Conservation (phyloP, 2,888 invertebrate genomes). For the Dioctria linearis region DNA sequence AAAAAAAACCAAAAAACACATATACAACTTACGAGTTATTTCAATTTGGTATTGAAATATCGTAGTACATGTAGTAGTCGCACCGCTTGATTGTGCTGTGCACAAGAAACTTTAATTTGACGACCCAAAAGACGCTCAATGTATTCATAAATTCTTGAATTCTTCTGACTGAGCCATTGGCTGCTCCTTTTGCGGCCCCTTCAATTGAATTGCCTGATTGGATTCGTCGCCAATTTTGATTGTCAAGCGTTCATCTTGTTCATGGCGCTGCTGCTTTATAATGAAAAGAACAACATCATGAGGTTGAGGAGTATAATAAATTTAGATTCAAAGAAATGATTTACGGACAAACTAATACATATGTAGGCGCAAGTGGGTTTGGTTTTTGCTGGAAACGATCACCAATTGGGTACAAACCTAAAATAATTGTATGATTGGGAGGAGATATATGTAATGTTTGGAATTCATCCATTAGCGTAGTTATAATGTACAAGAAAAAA, state of each 20-base stretch:
- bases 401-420: too few relatives aligned
- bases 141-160: neutral
- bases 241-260: constrained; percentile 2
- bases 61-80: too few relatives aligned
- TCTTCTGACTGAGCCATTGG: neutral
- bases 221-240: constrained; percentile 45
- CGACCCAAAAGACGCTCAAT: neutral
- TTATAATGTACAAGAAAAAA: too few relatives aligned
- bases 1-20: neutral
- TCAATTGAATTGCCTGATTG: constrained; percentile 49
- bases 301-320: neutral
- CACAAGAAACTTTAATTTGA: neutral
- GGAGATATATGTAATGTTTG: too few relatives aligned
- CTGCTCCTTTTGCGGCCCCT: neutral
- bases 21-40: neutral
- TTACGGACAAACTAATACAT: constrained; percentile 9
- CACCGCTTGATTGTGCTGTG: neutral
- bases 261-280: neutral
- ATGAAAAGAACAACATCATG: neutral
- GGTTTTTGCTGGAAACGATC: neutral
- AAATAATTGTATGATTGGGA: too few relatives aligned
- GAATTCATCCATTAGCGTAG: too few relatives aligned
- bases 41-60: too few relatives aligned
- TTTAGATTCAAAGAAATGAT: constrained; percentile 32
- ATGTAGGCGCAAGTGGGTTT: neutral